These are phyloP conservation scores for Ectropis grisescens DNA, from an alignment of 1,140 invertebrate genomes.

Conservation along the genomic window DNA sequence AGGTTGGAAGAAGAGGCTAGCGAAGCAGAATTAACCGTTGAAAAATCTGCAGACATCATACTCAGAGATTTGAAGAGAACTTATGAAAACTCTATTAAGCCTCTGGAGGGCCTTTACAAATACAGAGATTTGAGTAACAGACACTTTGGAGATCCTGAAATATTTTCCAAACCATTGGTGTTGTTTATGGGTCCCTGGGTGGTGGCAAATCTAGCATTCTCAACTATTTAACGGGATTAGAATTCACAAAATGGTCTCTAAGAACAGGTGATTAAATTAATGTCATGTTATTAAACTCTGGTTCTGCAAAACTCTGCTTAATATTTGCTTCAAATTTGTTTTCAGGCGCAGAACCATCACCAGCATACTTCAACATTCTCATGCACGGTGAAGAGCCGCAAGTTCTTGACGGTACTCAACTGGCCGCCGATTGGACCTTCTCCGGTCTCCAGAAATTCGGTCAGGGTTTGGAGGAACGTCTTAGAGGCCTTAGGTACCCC, in stretches of 20 bases:
- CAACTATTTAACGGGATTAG: slow-evolving; percentile 91
- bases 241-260: slow-evolving; percentile 85
- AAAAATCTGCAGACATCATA: slow-evolving; percentile 81
- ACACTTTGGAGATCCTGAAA: slow-evolving; percentile 94
- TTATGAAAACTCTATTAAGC: slow-evolving; percentile 91
- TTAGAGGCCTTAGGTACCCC: slow-evolving; percentile 85
- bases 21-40: slow-evolving; percentile 78
- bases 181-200: slow-evolving; percentile 95
- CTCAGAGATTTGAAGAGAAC: slow-evolving; percentile 89
- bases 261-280: slow-evolving; percentile 79
- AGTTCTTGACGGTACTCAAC: slow-evolving; percentile 90
- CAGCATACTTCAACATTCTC: slow-evolving; percentile 93
- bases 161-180: slow-evolving; percentile 93
- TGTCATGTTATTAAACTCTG: too few relatives aligned
- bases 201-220: slow-evolving; percentile 95
- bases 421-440: slow-evolving; percentile 94
- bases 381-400: slow-evolving; percentile 90
- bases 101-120: slow-evolving; percentile 90
- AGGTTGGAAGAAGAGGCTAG: slow-evolving; percentile 83
- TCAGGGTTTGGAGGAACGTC: slow-evolving; percentile 89
- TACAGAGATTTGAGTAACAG: slow-evolving; percentile 93
- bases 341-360: slow-evolving; percentile 92
- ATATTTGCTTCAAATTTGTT: too few relatives aligned
- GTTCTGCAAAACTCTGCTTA: too few relatives aligned
- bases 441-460: slow-evolving; percentile 95